Evolutionary conservation across 2,888 invertebrate species (phyloP), one percentile per base, ranked within the genome.

Genomic region (Cephus pulcher): DNA sequence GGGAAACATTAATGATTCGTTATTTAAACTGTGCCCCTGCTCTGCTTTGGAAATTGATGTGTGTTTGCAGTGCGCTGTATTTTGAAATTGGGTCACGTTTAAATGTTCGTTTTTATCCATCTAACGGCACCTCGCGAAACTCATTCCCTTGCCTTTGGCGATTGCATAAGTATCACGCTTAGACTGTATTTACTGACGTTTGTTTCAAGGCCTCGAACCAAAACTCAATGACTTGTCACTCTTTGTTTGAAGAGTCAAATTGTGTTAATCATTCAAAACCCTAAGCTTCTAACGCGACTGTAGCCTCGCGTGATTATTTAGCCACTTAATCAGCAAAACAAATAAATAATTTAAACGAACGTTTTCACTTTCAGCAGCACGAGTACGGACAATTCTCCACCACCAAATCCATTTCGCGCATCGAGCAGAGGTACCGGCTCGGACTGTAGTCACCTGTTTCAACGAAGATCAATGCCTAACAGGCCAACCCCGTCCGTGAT

Each of bases 341-440:
- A 35, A 11, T 34, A 70, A 70, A 30, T 30, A n/a, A 69, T 37
- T 37, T 75, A 34, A 69, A 75, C 40, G 11, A 40, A 34, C 37
- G 35, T 73, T 81, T 76, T 4, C 78, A 82, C 34, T 84, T 86
- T 40, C 84, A 89, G 89, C 75, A 79, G 80, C 23, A 80, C 80
- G 6, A 76, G 82, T 2, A 77, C 68, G 4, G 90, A 89, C 30
- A 87, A 87, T 79, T 75, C 83, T 30, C 84, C 84, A 35, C 30
- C 86, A 35, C 73, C 82, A 30, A 90, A 90, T 82, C 88, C 89
- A 23, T 90, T 90, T 80, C 85, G 87, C 69, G 85, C 79, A 73
- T 79, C 83, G 33, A 84, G 79, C 69, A 87, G 84, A 75, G 82
- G 82, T 40, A 30, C 80, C 11, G 82, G 83, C 33, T 81, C 84